phyloP scores from a whole-genome alignment of 1,140 invertebrate species.

The Saccostrea echinata region DNA sequence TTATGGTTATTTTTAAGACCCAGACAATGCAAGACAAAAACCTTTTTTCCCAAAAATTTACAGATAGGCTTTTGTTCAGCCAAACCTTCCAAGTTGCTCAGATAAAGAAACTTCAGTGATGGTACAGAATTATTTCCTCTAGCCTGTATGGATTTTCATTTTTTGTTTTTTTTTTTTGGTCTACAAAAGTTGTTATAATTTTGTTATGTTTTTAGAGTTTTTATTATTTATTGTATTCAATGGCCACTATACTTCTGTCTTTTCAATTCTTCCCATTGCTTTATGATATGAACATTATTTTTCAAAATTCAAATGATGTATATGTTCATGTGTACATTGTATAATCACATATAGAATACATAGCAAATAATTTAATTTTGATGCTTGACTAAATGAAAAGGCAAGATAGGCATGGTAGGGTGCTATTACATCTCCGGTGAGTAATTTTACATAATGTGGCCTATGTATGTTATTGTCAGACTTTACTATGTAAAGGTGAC shows the following conservation, averaged over 20 bases:
- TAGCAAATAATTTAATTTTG: background rate
- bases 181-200: conserved; percentile 10
- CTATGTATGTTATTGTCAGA: background rate
- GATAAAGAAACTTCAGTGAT: background rate
- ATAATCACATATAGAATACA: background rate
- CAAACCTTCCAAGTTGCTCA: background rate
- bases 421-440: conserved; percentile 11
- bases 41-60: background rate
- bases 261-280: background rate
- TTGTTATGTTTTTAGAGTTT: conserved; percentile 23
- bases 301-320: background rate
- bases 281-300: background rate
- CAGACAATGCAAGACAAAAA: too few relatives aligned
- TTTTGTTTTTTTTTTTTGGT: background rate
- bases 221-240: conserved; percentile 11
- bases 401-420: background rate
- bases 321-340: background rate
- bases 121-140: background rate
- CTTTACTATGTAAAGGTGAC: background rate
- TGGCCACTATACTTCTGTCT: background rate
- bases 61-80: conserved; percentile 12
- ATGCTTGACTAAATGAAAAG: background rate
- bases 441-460: conserved; percentile 5
- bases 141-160: conserved; percentile 16
- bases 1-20: too few relatives aligned